A percentile compares a stretch with the other conserved stretches of the same genome.
phyloP scores from a whole-genome alignment of 92 coral and sea anemone species.

The Plumapathes pennacea region DNA sequence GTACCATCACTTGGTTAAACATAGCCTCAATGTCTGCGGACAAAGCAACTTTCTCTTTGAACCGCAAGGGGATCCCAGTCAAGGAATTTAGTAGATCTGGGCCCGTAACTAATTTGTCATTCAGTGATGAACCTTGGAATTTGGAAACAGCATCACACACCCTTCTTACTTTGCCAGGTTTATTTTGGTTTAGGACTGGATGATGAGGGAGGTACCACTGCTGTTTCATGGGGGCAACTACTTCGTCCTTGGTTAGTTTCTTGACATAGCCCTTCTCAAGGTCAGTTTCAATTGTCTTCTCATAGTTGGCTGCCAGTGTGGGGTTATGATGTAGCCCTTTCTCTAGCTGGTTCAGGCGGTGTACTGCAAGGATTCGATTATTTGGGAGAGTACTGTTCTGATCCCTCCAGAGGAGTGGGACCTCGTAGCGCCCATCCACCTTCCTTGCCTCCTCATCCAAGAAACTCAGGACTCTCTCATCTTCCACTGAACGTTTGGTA shows the following conservation, averaged over 20 bases:
- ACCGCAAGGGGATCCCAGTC: constrained; percentile 18
- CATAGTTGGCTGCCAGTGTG: constrained; percentile 15
- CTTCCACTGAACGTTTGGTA: constrained; percentile 12
- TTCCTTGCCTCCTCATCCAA: constrained; percentile 17
- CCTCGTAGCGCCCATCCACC: constrained; percentile 37
- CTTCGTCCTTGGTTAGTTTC: constrained; percentile 9
- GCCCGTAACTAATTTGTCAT: constrained; percentile 21
- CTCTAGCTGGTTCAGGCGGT: constrained; percentile 21
- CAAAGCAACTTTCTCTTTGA: constrained; percentile 14
- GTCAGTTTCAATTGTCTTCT: constrained; percentile 18
- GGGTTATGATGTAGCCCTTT: constrained; percentile 25
- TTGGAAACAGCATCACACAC: constrained; percentile 12
- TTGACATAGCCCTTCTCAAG: constrained; percentile 24
- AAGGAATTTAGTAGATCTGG: constrained; percentile 39
- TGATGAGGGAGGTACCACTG: neutral
- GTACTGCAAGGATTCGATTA: constrained; percentile 6
- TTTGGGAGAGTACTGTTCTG: neutral
- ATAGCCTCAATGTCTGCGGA: constrained; percentile 25
- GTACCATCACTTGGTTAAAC: constrained; percentile 29
- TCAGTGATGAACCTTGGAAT: constrained; percentile 27
- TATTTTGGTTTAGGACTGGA: constrained; percentile 1
- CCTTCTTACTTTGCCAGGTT: constrained; percentile 13
- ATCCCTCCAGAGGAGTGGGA: constrained; percentile 37
- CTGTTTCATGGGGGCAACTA: neutral
- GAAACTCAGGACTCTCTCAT: constrained; percentile 26